Base-by-base conservation (phyloP, 2,797 vertebrate species). In the Eulemur coronatus region DNA sequence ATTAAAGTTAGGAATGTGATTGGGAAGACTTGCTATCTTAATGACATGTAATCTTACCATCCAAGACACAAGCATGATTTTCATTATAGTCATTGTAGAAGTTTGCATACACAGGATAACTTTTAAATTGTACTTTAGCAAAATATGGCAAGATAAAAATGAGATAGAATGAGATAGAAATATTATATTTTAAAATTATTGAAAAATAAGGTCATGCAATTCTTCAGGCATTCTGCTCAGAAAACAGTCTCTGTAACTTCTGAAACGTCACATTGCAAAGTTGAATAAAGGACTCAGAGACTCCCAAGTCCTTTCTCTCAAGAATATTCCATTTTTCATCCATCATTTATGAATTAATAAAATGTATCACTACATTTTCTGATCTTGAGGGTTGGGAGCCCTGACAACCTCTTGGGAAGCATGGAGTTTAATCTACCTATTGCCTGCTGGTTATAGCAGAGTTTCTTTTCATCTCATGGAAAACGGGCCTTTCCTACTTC, bases 381-480 rank as follows among this genome's bases (percentile, higher is more conserved):
- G 84, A 72, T 81, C 70, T 8, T 9, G 46, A 76, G 81, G 24
- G 15, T 69, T 4, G 20, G 72, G 61, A 75, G 48, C 57, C 46
- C 38, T 20, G 43, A 24, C 5, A 26, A 14, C 15, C 43, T 81
- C 92, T 46, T 8, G 96, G 76, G 72, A 43, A 76, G 12, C 13
- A 5, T 3, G 6, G 15, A 10, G 33, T 81, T 88, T 82, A 35
- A 73, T 78, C 67, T 35, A 7, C 50, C 69, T 2, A 0, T 3
- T 89, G 92, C 78, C 57, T 59, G 73, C 91, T 75, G 57, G 76
- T 61, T 75, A 13, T 0, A 12, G 46, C 15, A 50, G 20, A 15
- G 5, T 69, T 84, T 75, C 79, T 35, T 75, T 75, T 92, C 92
- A 78, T 87, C 69, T 70, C 20, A 13, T 11, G 14, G 73, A 73